phyloP scores from a whole-genome alignment of 2,113 vertebrate species.

The Tetrao urogallus region DNA sequence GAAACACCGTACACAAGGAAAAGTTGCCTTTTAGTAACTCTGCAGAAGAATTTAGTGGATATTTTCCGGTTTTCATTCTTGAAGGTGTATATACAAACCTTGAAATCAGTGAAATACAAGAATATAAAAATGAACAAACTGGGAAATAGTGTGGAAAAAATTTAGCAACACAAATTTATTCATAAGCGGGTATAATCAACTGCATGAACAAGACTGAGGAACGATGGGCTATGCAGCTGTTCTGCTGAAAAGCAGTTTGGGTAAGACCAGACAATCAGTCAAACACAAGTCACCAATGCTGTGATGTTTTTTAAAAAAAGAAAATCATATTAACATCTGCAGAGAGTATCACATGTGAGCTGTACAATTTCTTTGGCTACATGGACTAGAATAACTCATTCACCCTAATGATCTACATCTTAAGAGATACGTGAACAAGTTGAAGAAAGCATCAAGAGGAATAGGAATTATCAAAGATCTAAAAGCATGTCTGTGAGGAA shows the following conservation, averaged over 20 bases:
- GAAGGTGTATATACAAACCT: background rate
- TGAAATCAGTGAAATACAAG: background rate
- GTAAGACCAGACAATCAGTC: background rate
- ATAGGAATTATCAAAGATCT: background rate
- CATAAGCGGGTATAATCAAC: background rate
- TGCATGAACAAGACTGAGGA: background rate
- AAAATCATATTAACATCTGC: background rate
- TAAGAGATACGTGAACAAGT: background rate
- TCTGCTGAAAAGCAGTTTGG: background rate
- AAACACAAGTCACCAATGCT: background rate
- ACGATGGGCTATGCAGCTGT: background rate
- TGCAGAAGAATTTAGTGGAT: background rate
- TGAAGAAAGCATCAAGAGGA: background rate
- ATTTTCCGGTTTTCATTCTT: background rate
- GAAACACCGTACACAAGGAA: background rate
- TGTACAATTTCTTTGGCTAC: background rate
- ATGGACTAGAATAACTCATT: background rate
- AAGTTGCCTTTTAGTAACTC: background rate
- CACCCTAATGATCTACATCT: background rate
- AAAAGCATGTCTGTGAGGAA: background rate
- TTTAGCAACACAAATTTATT: background rate
- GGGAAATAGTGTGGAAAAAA: background rate
- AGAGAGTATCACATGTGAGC: background rate
- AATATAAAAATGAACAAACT: background rate
- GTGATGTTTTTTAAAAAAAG: background rate